Base-by-base conservation (phyloP, 2,888 invertebrate genomes). In the Odontocolon sp. region DNA sequence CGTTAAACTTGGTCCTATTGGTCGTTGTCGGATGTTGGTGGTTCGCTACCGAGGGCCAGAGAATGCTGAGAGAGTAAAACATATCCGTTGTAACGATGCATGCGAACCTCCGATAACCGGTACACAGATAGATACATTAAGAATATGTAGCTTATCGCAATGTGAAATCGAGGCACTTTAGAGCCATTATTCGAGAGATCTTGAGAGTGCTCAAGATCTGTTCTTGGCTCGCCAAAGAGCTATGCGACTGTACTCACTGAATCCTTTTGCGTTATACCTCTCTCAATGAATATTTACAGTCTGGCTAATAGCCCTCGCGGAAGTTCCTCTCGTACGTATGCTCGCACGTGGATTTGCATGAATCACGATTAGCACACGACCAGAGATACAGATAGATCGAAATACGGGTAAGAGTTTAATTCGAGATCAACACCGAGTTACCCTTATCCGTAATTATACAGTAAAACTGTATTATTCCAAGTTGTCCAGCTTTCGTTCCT, bases 121-220 rank as follows among this genome's bases (percentile, higher is more conserved):
- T 68, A 67, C 50, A 59, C 72, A 70, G 78, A 73, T 72, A 73
- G 77, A 77, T 77, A 72, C 77, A 77, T 77, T 77, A 69, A 73
- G 77, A 69, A 77, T 77, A 78, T 78, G 72, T 76, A 66, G 42
- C 69, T 80, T 78, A 79, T 79, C 79, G 59, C 59, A 61, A 68
- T 57, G 26, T 31, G 45, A 28, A 75, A 77, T 77, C 79, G 38
- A 72, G 61, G 71, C 77, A 79, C 79, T 79, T 77, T 77, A 75
- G 66, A 64, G 66, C 66, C 79, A 79, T 79, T 79, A 79, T 79
- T 77, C 66, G 68, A 56, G 14, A 26, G 69, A 52, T 59, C 64
- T 38, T 50, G 76, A 36, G 73, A 54, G 61, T 72, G 66, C 66
- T 66, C 52, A 50, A 28, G 63, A 40, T 50, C 67, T 47, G 61